phyloP scores from a whole-genome alignment of 2,113 vertebrate genomes.

The Glareola pratincola region DNA sequence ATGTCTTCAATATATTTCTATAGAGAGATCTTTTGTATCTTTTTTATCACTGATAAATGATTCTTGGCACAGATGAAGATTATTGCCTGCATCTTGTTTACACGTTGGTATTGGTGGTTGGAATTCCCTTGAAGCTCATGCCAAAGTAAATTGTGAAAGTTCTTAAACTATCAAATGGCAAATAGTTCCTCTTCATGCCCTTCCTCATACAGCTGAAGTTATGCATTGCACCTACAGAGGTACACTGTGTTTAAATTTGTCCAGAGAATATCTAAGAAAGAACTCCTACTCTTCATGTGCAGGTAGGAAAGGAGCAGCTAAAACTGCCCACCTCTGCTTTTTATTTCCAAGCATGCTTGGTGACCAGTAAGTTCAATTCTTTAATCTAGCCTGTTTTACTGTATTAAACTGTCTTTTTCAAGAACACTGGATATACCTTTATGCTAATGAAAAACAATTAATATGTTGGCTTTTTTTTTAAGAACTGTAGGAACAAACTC shows the following conservation, averaged over 20 bases:
- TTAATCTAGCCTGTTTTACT: neutral
- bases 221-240: neutral
- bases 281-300: accelerated
- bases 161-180: neutral
- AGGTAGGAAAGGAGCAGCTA: neutral
- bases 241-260: neutral
- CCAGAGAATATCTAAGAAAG: neutral
- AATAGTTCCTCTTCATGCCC: neutral
- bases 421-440: neutral
- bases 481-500: neutral
- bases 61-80: neutral
- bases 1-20: neutral
- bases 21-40: neutral
- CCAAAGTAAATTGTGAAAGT: neutral
- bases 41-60: neutral
- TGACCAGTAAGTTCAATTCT: neutral
- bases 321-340: neutral
- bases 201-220: neutral
- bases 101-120: neutral
- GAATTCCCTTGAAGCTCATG: neutral
- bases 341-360: neutral
- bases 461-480: neutral
- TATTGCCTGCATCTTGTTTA: neutral
- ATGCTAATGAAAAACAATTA: neutral
- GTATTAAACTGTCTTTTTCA: neutral